These are phyloP conservation scores for Vulpes ferrilata DNA, from an alignment of 2,113 vertebrate genomes.

Conservation along the genomic window DNA sequence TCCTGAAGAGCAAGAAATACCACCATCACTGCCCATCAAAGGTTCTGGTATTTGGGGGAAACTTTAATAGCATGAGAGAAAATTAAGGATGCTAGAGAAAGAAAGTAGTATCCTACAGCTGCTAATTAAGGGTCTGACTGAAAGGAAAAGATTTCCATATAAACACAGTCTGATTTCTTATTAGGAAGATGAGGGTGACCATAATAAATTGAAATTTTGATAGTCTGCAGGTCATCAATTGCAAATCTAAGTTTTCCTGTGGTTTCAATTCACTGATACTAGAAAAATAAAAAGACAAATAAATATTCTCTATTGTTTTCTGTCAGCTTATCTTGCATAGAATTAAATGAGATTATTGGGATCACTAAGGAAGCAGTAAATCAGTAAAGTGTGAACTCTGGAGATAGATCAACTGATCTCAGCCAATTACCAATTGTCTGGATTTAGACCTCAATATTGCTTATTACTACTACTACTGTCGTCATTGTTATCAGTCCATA, in stretches of 20 bases:
- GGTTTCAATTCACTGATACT: neutral
- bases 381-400: neutral
- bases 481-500: neutral
- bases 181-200: neutral
- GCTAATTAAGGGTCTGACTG: neutral
- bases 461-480: neutral
- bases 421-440: neutral
- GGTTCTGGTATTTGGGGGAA: neutral
- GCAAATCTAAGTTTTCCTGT: neutral
- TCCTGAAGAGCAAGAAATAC: slow-evolving; percentile 6
- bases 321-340: neutral
- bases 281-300: slow-evolving; percentile 5
- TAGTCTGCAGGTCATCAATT: neutral
- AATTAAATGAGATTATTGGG: neutral
- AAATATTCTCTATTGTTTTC: neutral
- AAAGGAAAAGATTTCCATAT: neutral
- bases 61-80: neutral
- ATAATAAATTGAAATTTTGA: neutral
- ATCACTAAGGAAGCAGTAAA: neutral
- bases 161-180: neutral
- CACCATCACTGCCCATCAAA: neutral
- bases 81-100: neutral
- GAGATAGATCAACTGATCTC: neutral
- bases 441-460: neutral
- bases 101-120: neutral